These are phyloP conservation scores for Strigamia maritima DNA, from an alignment of 2,888 invertebrate genomes.

Conservation along the genomic window DNA sequence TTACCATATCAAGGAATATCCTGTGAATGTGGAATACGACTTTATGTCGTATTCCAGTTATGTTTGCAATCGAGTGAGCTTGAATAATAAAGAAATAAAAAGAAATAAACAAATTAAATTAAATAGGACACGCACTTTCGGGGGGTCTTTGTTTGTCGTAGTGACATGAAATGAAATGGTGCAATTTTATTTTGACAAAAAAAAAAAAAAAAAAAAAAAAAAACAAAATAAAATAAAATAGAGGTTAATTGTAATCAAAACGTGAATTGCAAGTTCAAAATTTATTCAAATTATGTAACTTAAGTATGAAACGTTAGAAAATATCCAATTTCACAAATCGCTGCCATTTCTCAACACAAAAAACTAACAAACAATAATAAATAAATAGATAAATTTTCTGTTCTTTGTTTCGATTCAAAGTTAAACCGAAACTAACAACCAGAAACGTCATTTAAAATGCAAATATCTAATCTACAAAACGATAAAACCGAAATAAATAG, in stretches of 20 bases:
- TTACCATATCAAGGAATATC: neutral
- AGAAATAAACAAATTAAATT: neutral
- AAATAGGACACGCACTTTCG: constrained; percentile 9
- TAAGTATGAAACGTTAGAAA: neutral
- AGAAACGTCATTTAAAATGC: too few relatives aligned
- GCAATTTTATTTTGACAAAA: too few relatives aligned
- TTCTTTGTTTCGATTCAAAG: too few relatives aligned
- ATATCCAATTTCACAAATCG: neutral
- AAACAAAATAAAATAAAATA: too few relatives aligned
- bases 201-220: too few relatives aligned
- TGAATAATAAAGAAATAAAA: neutral
- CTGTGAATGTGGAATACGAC: too few relatives aligned
- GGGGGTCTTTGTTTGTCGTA: neutral
- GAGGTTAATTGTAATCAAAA: neutral
- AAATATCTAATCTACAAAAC: too few relatives aligned
- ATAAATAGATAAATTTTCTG: too few relatives aligned
- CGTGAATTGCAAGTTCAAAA: neutral
- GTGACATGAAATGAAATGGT: neutral
- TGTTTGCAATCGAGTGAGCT: neutral
- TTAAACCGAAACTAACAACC: too few relatives aligned
- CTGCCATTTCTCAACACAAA: too few relatives aligned
- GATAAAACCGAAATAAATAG: neutral
- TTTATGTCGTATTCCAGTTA: neutral
- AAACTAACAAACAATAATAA: too few relatives aligned
- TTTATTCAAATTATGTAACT: neutral